phyloP scores from a whole-genome alignment of 2,797 vertebrate genomes.

The Morus bassanus region DNA sequence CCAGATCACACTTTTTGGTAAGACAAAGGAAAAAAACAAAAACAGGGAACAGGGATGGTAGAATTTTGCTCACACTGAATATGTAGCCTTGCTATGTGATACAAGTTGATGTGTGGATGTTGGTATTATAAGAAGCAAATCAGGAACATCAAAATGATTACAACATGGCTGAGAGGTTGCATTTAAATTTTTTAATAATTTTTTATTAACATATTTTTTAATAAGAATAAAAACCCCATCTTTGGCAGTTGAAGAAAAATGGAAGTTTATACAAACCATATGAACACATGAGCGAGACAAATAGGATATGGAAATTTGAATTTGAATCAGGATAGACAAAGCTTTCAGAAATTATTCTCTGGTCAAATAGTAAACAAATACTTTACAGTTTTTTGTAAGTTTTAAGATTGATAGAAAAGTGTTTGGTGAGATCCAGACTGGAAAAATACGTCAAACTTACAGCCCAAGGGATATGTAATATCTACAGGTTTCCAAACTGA shows the following conservation, averaged over 20 bases:
- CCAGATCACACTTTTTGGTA: not conserved
- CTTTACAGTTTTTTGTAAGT: not conserved
- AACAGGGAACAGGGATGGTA: not conserved
- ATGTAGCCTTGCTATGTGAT: not conserved
- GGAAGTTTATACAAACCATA: not conserved
- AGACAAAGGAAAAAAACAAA: not conserved
- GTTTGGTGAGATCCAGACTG: not conserved
- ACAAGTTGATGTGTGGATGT: not conserved
- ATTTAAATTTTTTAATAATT: not conserved
- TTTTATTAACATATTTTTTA: not conserved
- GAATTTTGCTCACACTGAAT: not conserved
- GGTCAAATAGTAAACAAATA: not conserved
- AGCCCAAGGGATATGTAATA: not conserved
- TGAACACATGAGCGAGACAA: not conserved
- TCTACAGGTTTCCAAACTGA: not conserved
- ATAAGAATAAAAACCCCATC: not conserved
- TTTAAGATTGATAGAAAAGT: not conserved
- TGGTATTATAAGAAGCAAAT: not conserved
- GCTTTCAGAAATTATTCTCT: not conserved
- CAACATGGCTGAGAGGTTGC: not conserved
- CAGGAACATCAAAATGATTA: not conserved
- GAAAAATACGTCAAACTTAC: not conserved
- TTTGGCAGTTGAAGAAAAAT: not conserved
- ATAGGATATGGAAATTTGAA: not conserved
- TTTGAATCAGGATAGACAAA: not conserved